Base-by-base conservation (phyloP, 2,113 vertebrate species). In the Lathamus discolor region DNA sequence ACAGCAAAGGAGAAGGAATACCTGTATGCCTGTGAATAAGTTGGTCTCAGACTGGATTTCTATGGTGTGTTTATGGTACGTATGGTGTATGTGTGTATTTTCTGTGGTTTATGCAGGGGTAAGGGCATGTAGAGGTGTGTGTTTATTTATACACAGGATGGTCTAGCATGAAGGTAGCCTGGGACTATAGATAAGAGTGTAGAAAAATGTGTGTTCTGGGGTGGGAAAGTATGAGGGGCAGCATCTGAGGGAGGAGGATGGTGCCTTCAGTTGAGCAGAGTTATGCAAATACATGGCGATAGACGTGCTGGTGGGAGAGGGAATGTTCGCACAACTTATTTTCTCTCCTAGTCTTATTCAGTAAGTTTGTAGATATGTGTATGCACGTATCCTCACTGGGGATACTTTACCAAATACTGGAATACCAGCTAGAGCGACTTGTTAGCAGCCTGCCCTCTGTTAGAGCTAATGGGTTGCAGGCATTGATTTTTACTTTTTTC, bases 401-500 rank as follows among this genome's bases (percentile, higher is more conserved):
- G 62, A 54, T 16, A 33, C 68, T 94, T 94, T 81, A 87, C 83
- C 76, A 86, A 87, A 92, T 84, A 82, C 55, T 89, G 77, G 61
- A 77, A 87, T 94, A 95, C 66, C 73, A 91, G 83, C 49, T 83
- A 63, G 54, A 83, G 74, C 87, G 48, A 83, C 59, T 95, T 80
- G 88, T 90, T 96, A 97, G 89, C 88, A 93, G 95, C 70, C 89
- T 96, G 95, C 75, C 95, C 95, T 97, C 86, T 96, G 88, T 79
- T 96, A 95, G 76, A 97, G 83, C 64, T 96, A 97, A 97, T 97
- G 95, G 96, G 90, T 93, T 94, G 83, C 88, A 93, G 49, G 44
- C 86, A 97, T 97, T 97, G 97, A 97, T 97, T 97, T 92, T 90
- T 67, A 27, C 57, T 95, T 89, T 78, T 75, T 87, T n/a, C 95